Percentiles rank a stretch among this genome's conserved stretches.
These are phyloP conservation scores for Pseudorasbora parva DNA, from an alignment of 2,113 vertebrate species.

Conservation along the genomic window DNA sequence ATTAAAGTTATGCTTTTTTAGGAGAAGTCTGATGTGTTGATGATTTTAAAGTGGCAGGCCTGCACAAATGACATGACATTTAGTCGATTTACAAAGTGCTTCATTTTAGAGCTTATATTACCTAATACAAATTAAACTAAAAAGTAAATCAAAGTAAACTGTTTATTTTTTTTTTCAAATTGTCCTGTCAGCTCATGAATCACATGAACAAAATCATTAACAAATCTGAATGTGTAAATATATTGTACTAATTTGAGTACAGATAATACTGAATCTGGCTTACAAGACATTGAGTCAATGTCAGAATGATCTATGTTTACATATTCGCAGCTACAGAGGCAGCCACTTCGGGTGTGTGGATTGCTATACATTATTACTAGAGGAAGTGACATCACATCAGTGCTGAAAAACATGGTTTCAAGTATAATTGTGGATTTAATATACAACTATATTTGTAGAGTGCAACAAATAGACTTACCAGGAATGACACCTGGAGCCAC, in stretches of 20 bases:
- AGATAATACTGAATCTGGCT: constrained; percentile 47
- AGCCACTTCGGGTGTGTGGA: constrained; percentile 15
- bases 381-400: neutral
- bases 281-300: constrained; percentile 47
- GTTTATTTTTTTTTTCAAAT: constrained; percentile 55
- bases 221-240: constrained; percentile 34
- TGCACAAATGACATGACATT: neutral
- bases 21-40: neutral
- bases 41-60: neutral
- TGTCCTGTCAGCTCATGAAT: constrained; percentile 62
- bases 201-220: constrained; percentile 51
- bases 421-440: constrained; percentile 37
- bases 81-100: neutral
- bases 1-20: neutral
- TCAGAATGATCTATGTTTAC: constrained; percentile 23
- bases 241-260: constrained; percentile 42
- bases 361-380: constrained; percentile 23
- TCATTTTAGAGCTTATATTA: neutral
- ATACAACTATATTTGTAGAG: constrained; percentile 2
- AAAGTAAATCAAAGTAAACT: neutral
- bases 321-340: constrained; percentile 43
- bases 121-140: neutral
- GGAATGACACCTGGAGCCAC: neutral
- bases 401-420: constrained; percentile 24
- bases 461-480: constrained; percentile 41